A percentile compares a stretch with the other conserved stretches of the same genome.
Conservation (phyloP, 2,797 vertebrate genomes). For the Phoeniculus purpureus region DNA sequence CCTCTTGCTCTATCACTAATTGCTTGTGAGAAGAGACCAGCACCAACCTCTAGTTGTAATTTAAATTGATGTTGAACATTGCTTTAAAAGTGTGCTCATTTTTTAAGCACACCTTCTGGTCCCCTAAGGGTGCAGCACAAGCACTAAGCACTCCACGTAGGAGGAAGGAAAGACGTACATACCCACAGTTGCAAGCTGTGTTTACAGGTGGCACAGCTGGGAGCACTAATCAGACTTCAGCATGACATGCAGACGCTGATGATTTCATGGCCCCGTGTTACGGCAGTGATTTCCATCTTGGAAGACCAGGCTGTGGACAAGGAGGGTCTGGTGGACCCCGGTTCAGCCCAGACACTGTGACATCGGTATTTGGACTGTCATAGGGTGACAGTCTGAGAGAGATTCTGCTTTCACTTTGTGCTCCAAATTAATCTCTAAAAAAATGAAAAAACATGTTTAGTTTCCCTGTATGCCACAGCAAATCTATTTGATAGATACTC, state of each 20-base stretch:
- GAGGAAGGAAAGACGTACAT: neutral
- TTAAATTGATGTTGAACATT: neutral
- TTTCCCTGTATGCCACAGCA: neutral
- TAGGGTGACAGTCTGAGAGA: neutral
- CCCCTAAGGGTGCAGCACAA: neutral
- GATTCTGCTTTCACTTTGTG: neutral
- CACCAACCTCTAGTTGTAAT: too few relatives aligned
- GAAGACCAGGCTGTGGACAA: neutral
- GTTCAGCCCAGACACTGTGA: neutral
- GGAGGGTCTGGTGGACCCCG: neutral
- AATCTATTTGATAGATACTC: neutral
- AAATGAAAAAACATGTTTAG: neutral
- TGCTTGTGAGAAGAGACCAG: too few relatives aligned
- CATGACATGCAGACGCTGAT: neutral
- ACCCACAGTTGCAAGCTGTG: neutral
- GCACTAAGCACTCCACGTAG: neutral
- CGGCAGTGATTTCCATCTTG: neutral
- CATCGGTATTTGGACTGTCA: accelerated
- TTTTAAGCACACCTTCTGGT: neutral
- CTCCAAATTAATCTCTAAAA: neutral
- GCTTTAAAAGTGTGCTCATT: too few relatives aligned
- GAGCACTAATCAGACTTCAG: neutral
- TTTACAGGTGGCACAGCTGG: neutral
- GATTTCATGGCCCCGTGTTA: neutral
- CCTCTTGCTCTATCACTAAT: too few relatives aligned